Conservation (phyloP, 2,113 vertebrate genomes). For the Plestiodon gilberti region DNA sequence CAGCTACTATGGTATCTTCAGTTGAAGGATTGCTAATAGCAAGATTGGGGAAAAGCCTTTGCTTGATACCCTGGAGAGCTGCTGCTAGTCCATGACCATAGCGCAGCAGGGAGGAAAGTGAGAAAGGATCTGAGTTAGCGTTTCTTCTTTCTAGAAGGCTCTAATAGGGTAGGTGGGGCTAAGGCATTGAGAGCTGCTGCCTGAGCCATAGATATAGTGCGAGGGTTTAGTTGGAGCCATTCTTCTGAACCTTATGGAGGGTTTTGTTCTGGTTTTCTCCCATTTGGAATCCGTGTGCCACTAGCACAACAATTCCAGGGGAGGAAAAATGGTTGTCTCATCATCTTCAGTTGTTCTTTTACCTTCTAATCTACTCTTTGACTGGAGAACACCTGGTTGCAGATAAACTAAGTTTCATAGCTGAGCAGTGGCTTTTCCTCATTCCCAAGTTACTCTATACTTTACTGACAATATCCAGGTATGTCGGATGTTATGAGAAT, state of each 20-base stretch:
- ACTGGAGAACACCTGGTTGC: background rate
- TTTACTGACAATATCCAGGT: background rate
- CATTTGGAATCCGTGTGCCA: background rate
- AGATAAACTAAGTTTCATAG: background rate
- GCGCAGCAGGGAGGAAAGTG: background rate
- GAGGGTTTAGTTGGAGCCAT: background rate
- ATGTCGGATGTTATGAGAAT: background rate
- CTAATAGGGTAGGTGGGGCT: too few species aligned
- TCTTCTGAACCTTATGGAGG: background rate
- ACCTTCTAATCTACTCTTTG: background rate
- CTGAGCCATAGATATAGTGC: too few species aligned
- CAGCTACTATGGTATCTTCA: conserved; percentile 52
- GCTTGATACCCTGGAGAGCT: background rate
- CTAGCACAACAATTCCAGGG: background rate
- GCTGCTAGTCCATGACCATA: background rate
- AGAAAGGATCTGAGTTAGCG: too few species aligned
- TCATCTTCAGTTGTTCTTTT: background rate
- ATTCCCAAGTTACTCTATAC: background rate
- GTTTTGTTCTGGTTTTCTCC: background rate
- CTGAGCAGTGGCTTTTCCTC: background rate
- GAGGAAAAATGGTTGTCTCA: background rate
- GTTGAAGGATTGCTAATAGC: rapidly evolving
- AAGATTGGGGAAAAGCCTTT: background rate
- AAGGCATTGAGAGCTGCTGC: too few species aligned
- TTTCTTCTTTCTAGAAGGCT: background rate